Evolutionary conservation across 2,797 vertebrate species (phyloP), one percentile per base, ranked within the genome.

Genomic region (Amniataba percoides): DNA sequence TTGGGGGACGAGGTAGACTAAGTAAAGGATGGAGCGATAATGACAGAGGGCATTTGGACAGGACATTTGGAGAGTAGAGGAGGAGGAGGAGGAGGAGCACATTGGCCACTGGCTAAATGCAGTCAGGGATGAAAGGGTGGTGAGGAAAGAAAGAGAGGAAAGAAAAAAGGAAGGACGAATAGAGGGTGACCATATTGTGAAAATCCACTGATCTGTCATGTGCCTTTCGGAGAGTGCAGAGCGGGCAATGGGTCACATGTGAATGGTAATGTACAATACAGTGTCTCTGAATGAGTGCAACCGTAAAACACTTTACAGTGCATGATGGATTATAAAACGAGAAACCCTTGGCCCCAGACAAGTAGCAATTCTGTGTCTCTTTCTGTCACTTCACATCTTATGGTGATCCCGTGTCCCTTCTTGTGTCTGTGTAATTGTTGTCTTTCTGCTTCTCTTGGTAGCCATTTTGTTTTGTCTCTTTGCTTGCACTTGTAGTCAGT

Each of bases 151-250:
- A 61, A 46, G 19, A 21, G 11, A 43, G 4, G 34, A 27, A 31
- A 15, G 40, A 71, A 59, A 31, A 31, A 67, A 60, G 23, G 6
- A 13, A 42, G 49, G 55, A 3, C 56, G 71, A 80, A 86, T 74
- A 23, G 42, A 57, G 7, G 51, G 59, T 34, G 57, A 61, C 23
- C 71, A 64, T 40, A 55, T 82, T 85, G 57, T 87, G 65, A 57
- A 82, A 76, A 85, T 45, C 62, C 79, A 64, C 67, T 80, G 46
- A 77, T 78, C 59, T 83, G 80, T 69, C 63, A 18, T 43, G 19
- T 1, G 53, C 48, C 49, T 77, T 72, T 85, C 4, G 69, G 21
- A 52, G 18, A 58, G 57, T 74, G 61, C 11, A n/a, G 3, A 12
- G 0, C 21, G 49, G 56, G 21, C 27, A 21, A 67, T 18, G 48